These are phyloP conservation scores for Antidorcas marsupialis DNA, from an alignment of 2,113 vertebrate genomes.

Conservation along the genomic window DNA sequence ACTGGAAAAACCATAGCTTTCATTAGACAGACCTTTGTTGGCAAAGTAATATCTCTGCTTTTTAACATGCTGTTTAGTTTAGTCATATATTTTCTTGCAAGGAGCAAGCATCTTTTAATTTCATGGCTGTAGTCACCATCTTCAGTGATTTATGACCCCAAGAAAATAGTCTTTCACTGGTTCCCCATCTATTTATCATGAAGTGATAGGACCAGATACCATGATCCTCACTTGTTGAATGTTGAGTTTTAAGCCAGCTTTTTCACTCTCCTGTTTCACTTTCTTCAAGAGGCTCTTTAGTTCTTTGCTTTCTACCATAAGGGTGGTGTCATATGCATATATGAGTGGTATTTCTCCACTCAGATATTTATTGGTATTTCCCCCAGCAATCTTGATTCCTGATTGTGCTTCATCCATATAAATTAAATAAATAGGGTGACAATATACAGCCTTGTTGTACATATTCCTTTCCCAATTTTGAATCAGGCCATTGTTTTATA, in stretches of 20 bases:
- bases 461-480: background rate
- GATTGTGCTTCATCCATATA: background rate
- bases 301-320: background rate
- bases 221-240: background rate
- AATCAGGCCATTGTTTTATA: background rate
- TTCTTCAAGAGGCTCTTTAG: background rate
- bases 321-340: background rate
- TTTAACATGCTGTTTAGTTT: background rate
- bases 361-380: background rate
- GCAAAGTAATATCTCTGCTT: background rate
- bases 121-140: background rate
- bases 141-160: background rate
- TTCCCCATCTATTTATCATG: background rate
- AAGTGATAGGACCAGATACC: background rate
- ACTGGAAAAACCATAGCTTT: background rate
- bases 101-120: background rate
- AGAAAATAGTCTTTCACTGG: background rate
- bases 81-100: background rate
- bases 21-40: background rate
- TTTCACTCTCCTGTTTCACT: background rate
- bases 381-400: background rate
- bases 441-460: background rate
- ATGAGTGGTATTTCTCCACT: background rate
- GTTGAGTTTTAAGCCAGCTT: background rate
- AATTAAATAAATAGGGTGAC: background rate